phyloP scores from a whole-genome alignment of 1,140 invertebrate species.

The Papilio glaucus region DNA sequence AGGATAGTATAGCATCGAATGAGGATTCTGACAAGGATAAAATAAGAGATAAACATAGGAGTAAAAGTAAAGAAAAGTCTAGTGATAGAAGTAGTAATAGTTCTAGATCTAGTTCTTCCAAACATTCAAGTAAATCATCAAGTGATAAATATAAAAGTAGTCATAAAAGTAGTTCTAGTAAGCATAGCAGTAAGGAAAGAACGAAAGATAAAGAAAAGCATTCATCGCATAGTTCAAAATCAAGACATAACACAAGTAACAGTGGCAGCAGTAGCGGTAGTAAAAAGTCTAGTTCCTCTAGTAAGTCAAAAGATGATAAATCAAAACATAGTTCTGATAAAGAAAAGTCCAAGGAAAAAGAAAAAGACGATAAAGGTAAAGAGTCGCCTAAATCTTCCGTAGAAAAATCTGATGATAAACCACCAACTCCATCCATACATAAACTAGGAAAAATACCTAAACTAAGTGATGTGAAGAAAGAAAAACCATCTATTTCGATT shows the following conservation, averaged over 20 bases:
- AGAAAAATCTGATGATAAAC: conserved; percentile 87
- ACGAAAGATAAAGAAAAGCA: conserved; percentile 78
- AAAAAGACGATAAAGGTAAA: conserved; percentile 68
- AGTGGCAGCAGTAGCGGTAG: conserved; percentile 60
- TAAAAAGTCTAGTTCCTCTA: conserved; percentile 58
- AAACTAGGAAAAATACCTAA: conserved; percentile 91
- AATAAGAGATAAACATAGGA: conserved; percentile 66
- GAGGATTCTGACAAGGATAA: conserved; percentile 67
- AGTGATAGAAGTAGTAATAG: conserved; percentile 78
- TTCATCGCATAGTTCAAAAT: conserved; percentile 73
- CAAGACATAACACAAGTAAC: conserved; percentile 66
- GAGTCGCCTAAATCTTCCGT: conserved; percentile 81
- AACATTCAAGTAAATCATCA: conserved; percentile 82
- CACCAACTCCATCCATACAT: conserved; percentile 86
- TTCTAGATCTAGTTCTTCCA: conserved; percentile 83
- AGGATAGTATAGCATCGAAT: conserved; percentile 70
- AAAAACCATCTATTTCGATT: conserved; percentile 91
- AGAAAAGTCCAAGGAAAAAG: conserved; percentile 69
- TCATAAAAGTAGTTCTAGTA: conserved; percentile 73
- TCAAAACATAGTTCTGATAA: conserved; percentile 48
- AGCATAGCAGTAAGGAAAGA: conserved; percentile 74
- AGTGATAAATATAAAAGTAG: conserved; percentile 79
- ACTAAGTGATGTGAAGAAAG: conserved; percentile 85
- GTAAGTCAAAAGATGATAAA: conserved; percentile 58
- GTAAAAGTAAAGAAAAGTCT: conserved; percentile 56